phyloP scores from a whole-genome alignment of 1,140 invertebrate genomes.

The Temnothorax nylanderi region DNA sequence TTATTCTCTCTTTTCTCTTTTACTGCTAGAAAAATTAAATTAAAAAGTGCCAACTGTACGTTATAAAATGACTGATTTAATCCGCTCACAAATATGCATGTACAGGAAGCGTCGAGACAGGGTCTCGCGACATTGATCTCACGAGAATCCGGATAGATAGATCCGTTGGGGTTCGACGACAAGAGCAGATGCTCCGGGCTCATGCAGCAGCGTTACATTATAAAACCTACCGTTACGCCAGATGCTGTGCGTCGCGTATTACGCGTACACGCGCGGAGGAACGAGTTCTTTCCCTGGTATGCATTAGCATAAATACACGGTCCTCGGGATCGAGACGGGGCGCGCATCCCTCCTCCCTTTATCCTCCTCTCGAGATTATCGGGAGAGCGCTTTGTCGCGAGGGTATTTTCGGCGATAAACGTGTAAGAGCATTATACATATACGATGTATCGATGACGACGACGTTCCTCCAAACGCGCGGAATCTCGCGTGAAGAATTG shows the following conservation, averaged over 20 bases:
- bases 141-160: background rate
- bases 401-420: slow-evolving; percentile 40
- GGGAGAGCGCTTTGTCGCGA: slow-evolving; percentile 16
- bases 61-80: background rate
- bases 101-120: background rate
- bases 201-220: background rate
- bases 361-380: slow-evolving; percentile 40
- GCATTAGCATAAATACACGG: slow-evolving; percentile 58
- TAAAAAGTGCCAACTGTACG: background rate
- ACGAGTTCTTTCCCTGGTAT: slow-evolving; percentile 55
- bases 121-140: background rate
- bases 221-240: slow-evolving; percentile 61
- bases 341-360: slow-evolving; percentile 28
- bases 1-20: background rate
- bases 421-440: background rate
- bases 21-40: background rate
- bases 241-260: slow-evolving; percentile 53
- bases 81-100: background rate
- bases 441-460: background rate
- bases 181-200: slow-evolving; percentile 17
- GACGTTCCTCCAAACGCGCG: background rate
- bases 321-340: slow-evolving; percentile 19
- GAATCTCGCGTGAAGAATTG: background rate
- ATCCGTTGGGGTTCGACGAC: slow-evolving; percentile 14
- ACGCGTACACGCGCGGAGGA: slow-evolving; percentile 27